Evolutionary conservation across 2,113 vertebrate species (phyloP).

Genomic region (Syngnathus floridae): DNA sequence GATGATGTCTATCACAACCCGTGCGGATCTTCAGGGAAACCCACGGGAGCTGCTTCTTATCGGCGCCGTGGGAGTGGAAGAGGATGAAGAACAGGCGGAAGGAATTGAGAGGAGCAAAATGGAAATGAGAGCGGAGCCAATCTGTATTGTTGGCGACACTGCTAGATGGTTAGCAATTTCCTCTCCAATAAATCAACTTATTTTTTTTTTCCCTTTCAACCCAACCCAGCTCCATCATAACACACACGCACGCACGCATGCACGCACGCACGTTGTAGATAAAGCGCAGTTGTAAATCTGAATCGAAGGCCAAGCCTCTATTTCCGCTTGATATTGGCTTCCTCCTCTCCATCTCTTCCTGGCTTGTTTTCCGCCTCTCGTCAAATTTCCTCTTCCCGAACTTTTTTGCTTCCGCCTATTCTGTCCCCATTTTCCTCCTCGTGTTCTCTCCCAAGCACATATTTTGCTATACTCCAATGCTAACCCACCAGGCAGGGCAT

Average conservation of each 20-base stretch:
- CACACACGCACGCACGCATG: slow-evolving; percentile 17
- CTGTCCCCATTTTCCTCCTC: neutral
- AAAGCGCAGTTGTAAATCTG: slow-evolving; percentile 58
- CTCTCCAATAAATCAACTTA: slow-evolving; percentile 68
- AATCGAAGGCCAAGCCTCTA: slow-evolving; percentile 51
- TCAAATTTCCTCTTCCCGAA: slow-evolving; percentile 2
- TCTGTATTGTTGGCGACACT: slow-evolving; percentile 66
- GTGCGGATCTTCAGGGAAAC: slow-evolving; percentile 14
- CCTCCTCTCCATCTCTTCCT: slow-evolving; percentile 18
- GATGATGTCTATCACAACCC: slow-evolving; percentile 35
- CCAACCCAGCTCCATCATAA: slow-evolving; percentile 43
- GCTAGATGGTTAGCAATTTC: slow-evolving; percentile 69
- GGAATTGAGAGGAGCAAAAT: slow-evolving; percentile 51
- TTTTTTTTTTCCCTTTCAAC: slow-evolving; percentile 24
- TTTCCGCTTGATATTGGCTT: slow-evolving; percentile 52
- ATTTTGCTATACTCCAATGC: neutral
- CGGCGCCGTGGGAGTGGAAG: slow-evolving; percentile 4
- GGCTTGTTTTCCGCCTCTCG: neutral
- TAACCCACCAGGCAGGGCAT: neutral
- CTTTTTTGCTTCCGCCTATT: neutral
- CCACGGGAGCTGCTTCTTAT: slow-evolving; percentile 24
- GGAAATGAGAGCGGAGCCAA: slow-evolving; percentile 57
- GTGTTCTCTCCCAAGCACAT: neutral
- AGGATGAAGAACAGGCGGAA: slow-evolving; percentile 16
- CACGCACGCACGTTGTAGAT: slow-evolving; percentile 39